phyloP scores from a whole-genome alignment of 2,797 vertebrate species.

The Spinus olivaceus region DNA sequence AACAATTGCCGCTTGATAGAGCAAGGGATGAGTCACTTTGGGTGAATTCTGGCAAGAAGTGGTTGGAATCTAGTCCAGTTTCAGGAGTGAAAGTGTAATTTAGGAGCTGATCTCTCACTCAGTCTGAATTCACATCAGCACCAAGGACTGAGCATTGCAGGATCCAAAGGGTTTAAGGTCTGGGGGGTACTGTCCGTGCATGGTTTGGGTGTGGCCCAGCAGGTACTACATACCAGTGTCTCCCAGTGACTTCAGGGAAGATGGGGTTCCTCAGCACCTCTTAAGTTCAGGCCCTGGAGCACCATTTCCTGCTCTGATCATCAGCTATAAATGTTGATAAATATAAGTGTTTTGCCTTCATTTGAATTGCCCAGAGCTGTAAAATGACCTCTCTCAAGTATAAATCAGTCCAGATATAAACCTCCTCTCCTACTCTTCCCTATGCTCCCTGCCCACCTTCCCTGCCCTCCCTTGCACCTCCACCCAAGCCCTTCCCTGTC shows the following conservation, averaged over 20 bases:
- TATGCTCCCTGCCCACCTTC: neutral
- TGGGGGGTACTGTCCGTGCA: neutral
- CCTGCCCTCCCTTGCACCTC: neutral
- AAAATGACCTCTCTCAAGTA: constrained; percentile 43
- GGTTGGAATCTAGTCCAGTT: neutral
- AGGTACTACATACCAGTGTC: neutral
- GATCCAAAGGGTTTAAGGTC: neutral
- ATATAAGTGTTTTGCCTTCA: constrained; percentile 62
- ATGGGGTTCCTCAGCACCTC: constrained; percentile 43
- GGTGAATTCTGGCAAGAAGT: constrained; percentile 46
- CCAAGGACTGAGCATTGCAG: constrained; percentile 30
- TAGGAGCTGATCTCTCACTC: constrained; percentile 35
- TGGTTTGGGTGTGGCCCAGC: neutral
- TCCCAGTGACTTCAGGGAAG: constrained; percentile 44
- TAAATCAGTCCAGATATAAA: constrained; percentile 47
- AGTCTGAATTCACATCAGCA: constrained; percentile 13
- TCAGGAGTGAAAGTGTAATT: neutral
- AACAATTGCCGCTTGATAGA: constrained; percentile 8
- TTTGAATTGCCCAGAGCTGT: constrained; percentile 54
- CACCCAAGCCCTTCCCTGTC: neutral
- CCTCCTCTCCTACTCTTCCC: constrained; percentile 16
- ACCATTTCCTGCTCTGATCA: constrained; percentile 62
- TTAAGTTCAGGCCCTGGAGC: constrained; percentile 49
- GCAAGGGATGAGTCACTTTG: constrained; percentile 29
- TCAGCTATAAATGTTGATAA: constrained; percentile 63